Base-by-base conservation (phyloP, 2,888 invertebrate genomes). In the Agonopterix heracliana region DNA sequence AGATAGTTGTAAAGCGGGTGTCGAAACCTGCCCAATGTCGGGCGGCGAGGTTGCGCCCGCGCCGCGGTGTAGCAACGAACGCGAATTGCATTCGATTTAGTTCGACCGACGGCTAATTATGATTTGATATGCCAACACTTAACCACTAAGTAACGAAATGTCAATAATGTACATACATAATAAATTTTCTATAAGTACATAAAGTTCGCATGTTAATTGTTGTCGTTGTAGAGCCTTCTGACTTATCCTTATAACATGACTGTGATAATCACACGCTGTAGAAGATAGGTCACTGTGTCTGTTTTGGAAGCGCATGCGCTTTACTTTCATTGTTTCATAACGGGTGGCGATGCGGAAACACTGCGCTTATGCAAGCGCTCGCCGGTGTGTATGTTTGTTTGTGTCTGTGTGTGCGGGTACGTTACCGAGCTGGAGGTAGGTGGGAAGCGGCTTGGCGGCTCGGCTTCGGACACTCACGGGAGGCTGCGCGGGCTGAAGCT, bases 1-100 rank as follows among this genome's bases (percentile, higher is more conserved):
- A 49, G 50, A 51, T 44, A 53, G 38, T 49, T 45, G 52, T 49
- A 48, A 17, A 56, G 64, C 56, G 53, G 56, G 64, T 74, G 73
- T 68, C 64, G 78, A 71, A 74, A 78, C 65, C 49, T 61, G 64
- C 55, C 67, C 72, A 69, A 67, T 68, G 70, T 63, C 70, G 66
- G 59, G 55, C 63, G 55, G 57, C 67, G 70, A 72, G 70, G 71
- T 70, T 70, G 68, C 26, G 26, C 26, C 26, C 26, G 68, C 65
- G 54, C 59, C 34, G 55, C 55, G 52, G 61, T 73, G 71, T 60
- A 61, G 68, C 67, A 70, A 68, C 61, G 46, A 44, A 57, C 53
- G 49, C 55, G 48, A 57, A 61, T 63, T 61, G 65, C 62, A 60
- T 61, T 67, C 59, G 60, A 61, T 60, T 50, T 55, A 53, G 52